Percentiles rank a stretch among this genome's conserved stretches.
These are phyloP conservation scores for Dendrolimus houi DNA, from an alignment of 2,888 invertebrate genomes.

Conservation along the genomic window DNA sequence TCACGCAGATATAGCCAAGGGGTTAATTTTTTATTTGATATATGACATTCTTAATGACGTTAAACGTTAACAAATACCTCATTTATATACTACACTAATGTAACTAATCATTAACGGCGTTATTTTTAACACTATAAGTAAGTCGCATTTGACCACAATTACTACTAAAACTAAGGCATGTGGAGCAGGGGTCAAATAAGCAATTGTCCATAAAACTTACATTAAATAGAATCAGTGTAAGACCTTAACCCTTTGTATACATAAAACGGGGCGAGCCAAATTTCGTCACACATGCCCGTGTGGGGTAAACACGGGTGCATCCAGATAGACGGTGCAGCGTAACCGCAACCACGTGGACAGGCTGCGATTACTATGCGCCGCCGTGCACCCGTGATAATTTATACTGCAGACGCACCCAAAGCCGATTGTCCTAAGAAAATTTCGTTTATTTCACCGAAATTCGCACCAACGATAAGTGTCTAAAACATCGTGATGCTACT, in stretches of 20 bases:
- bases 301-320: constrained; percentile 27
- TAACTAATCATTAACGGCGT: too few relatives aligned
- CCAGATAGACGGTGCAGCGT: constrained; percentile 36
- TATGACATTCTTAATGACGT: too few relatives aligned
- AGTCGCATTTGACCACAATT: too few relatives aligned
- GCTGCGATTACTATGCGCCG: constrained; percentile 34
- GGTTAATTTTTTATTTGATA: too few relatives aligned
- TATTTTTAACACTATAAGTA: too few relatives aligned
- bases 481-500: neutral
- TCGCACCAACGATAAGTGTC: constrained; percentile 2
- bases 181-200: too few relatives aligned
- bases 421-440: constrained; percentile 42
- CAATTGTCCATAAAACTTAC: neutral
- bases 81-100: too few relatives aligned
- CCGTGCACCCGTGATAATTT: constrained; percentile 52
- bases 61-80: too few relatives aligned
- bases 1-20: too few relatives aligned
- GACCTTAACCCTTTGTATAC: neutral
- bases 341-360: constrained; percentile 40
- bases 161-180: too few relatives aligned
- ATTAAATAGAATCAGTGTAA: neutral
- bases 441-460: constrained; percentile 29
- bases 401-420: constrained; percentile 41
- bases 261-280: constrained; percentile 12
- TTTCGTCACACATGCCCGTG: constrained; percentile 15